Evolutionary conservation across 2,888 invertebrate genomes (phyloP).

Genomic region (Augochlorella aurata): DNA sequence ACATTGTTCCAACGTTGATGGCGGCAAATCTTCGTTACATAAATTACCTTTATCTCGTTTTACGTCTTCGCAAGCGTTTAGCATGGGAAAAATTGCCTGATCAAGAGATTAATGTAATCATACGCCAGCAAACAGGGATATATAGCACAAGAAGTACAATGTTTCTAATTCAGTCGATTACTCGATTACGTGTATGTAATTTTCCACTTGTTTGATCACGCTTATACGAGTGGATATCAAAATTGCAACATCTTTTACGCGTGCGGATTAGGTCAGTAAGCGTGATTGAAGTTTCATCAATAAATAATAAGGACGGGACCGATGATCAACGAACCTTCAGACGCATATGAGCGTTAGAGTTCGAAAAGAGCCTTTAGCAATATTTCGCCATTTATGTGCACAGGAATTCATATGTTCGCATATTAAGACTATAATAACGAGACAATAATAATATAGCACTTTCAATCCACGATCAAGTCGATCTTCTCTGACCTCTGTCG

Average conservation of each 20-base stretch:
- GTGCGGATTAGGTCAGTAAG: too few species aligned
- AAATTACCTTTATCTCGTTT: too few species aligned
- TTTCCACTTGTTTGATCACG: neutral
- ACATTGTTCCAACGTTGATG: too few species aligned
- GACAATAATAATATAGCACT: neutral
- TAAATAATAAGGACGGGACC: too few species aligned
- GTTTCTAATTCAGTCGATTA: neutral
- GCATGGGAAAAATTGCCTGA: neutral
- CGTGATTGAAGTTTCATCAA: too few species aligned
- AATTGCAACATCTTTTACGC: too few species aligned
- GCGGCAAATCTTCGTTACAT: too few species aligned
- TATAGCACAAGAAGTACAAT: neutral
- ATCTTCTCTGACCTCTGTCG: neutral
- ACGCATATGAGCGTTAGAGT: neutral
- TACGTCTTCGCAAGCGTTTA: neutral
- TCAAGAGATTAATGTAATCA: neutral
- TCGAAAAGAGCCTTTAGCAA: neutral
- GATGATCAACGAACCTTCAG: neutral
- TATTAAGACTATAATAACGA: neutral
- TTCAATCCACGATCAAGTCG: neutral
- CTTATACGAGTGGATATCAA: neutral
- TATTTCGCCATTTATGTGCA: neutral
- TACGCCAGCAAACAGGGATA: neutral
- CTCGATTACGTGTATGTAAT: neutral
- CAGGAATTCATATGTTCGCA: too few species aligned